phyloP scores from a whole-genome alignment of 92 coral and sea anemone genomes.

The Galaxea fascicularis region DNA sequence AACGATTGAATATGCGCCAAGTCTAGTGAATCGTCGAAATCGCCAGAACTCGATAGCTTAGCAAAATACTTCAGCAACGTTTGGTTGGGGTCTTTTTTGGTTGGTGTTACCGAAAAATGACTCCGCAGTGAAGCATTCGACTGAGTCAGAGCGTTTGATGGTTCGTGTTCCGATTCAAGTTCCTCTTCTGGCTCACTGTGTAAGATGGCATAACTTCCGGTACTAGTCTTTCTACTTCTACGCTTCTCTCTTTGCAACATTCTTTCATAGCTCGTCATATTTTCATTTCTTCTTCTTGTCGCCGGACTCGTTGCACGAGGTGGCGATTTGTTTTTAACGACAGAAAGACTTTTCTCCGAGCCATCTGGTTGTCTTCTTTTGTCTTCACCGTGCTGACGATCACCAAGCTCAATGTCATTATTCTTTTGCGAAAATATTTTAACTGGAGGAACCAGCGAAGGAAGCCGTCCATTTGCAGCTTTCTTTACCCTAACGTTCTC shows the following conservation, averaged over 20 bases:
- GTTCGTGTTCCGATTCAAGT: neutral
- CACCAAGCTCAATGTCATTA: slow-evolving; percentile 6
- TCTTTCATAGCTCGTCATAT: slow-evolving; percentile 48
- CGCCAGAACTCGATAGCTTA: slow-evolving; percentile 59
- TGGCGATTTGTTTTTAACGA: neutral
- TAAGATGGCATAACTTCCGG: slow-evolving; percentile 19
- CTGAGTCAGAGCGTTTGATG: neutral
- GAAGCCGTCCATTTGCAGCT: slow-evolving; percentile 22
- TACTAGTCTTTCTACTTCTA: slow-evolving; percentile 9
- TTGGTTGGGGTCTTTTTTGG: slow-evolving; percentile 33
- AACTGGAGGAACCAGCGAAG: slow-evolving; percentile 26
- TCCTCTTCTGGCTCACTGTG: slow-evolving; percentile 45
- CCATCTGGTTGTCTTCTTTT: neutral
- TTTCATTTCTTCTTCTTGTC: slow-evolving; percentile 31
- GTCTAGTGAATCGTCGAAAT: slow-evolving; percentile 65
- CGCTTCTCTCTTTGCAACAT: slow-evolving; percentile 34
- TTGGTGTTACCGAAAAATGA: slow-evolving; percentile 3
- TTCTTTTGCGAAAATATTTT: neutral
- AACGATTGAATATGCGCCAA: slow-evolving; percentile 62
- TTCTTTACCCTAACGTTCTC: neutral
- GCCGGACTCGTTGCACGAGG: slow-evolving; percentile 13
- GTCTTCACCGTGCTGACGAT: neutral
- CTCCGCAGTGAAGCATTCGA: slow-evolving; percentile 29
- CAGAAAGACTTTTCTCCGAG: neutral
- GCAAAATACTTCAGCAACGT: slow-evolving; percentile 68